Base-by-base conservation (phyloP, 2,888 invertebrate genomes). In the Leucoptera coffeella region DNA sequence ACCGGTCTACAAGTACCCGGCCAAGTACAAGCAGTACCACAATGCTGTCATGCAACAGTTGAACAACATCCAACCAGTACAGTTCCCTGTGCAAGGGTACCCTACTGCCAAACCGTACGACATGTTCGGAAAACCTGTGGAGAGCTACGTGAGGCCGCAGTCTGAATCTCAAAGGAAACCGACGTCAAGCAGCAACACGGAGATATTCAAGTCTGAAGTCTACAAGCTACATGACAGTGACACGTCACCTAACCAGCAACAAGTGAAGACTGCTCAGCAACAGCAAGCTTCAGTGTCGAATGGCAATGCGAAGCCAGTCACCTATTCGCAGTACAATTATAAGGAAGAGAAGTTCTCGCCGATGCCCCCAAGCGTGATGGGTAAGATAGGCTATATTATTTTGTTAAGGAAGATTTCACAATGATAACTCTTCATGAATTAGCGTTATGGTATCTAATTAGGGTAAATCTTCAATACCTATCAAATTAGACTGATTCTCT, bases 201-300 rank as follows among this genome's bases (percentile, higher is more conserved):
- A 65, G 38, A 55, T 57, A 12, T 65, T 43, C 29, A 71, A 69
- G 34, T 61, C 59, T 2, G 62, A 69, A 36, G 50, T 71, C 5
- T 67, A 47, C 32, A 61, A 67, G 35, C 38, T 69, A n/a, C 14
- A 54, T 2, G 65, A 67, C 31, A 60, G 50, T 27, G 56, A 54
- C 20, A 45, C 58, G 3, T 56, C 62, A 1, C 55, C 59, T 2
- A 62, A 65, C 31, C 50, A 52, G 1, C 61, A 62, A 31, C 56
- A 58, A 31, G 62, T 65, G 35, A 64, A 65, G 41, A 65, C 64
- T 4, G 62, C 56, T 3, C 25, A 33, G 22, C 30, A 32, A 19
- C 22, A 36, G 15, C 32, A 47, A 14, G 40, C 44, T 3, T 7
- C 17, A 17, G 17, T 9, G 17, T 9, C n/a, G n/a, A n/a, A n/a